phyloP scores from a whole-genome alignment of 1,140 invertebrate genomes.

The Drosophila willistoni region DNA sequence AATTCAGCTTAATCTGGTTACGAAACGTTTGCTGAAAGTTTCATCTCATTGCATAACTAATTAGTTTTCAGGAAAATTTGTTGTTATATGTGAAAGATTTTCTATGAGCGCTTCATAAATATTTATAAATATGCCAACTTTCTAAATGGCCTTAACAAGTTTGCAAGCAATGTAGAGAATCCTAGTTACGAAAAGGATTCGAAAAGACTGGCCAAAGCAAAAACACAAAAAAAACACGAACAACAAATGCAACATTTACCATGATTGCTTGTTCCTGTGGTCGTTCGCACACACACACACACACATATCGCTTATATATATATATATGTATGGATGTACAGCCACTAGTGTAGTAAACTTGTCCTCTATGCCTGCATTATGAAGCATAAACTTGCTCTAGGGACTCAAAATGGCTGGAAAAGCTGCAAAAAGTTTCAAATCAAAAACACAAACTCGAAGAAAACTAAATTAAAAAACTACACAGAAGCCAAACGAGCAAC shows the following conservation, averaged over 20 bases:
- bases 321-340: not conserved
- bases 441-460: conserved; percentile 75
- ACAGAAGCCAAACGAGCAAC: conserved; percentile 37
- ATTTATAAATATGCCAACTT: conserved; percentile 16
- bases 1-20: not conserved
- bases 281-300: conserved; percentile 33
- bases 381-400: conserved; percentile 60
- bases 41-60: conserved; percentile 5
- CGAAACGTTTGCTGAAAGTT: not conserved
- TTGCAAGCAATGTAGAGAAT: conserved; percentile 2
- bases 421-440: conserved; percentile 73
- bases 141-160: conserved; percentile 8
- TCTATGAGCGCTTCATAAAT: conserved; percentile 21
- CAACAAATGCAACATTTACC: conserved; percentile 35
- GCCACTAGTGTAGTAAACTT: conserved; percentile 1
- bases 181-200: conserved; percentile 2
- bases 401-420: conserved; percentile 55
- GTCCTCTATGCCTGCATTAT: conserved; percentile 57
- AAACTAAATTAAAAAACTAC: conserved; percentile 71
- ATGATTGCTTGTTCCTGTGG: conserved; percentile 28
- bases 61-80: not conserved
- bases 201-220: not conserved
- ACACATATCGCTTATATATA: conserved; percentile 21
- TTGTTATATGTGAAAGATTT: conserved; percentile 7
- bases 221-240: conserved; percentile 1